phyloP scores from a whole-genome alignment of 2,888 invertebrate genomes.

The Leucoma salicis region DNA sequence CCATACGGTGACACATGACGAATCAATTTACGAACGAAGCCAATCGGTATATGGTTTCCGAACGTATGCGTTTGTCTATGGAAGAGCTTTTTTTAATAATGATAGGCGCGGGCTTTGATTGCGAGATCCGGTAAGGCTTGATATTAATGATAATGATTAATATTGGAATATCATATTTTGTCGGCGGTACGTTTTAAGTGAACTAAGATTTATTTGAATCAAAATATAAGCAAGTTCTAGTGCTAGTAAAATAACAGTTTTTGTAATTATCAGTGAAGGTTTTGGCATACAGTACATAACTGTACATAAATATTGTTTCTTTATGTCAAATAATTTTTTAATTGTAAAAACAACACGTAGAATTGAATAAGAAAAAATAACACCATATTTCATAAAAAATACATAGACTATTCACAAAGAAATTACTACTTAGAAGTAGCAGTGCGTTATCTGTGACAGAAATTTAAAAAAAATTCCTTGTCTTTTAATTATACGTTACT shows the following conservation, averaged over 20 bases:
- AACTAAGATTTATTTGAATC: slow-evolving; percentile 4
- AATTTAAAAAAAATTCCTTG: slow-evolving; percentile 49
- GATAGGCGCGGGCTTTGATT: slow-evolving; percentile 30
- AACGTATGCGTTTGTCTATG: slow-evolving; percentile 39
- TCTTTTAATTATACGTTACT: slow-evolving; percentile 52
- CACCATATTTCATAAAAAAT: slow-evolving; percentile 25
- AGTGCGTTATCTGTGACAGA: slow-evolving; percentile 50
- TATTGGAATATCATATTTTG: slow-evolving; percentile 17
- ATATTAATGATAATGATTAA: slow-evolving; percentile 18
- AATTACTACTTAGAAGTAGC: slow-evolving; percentile 46
- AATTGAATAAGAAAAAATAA: slow-evolving; percentile 4
- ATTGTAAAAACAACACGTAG: slow-evolving; percentile 1
- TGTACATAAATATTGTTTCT: too few relatives aligned
- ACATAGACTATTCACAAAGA: slow-evolving; percentile 35
- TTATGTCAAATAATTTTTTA: too few relatives aligned
- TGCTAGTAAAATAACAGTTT: slow-evolving; percentile 1
- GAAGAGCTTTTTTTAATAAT: slow-evolving; percentile 20
- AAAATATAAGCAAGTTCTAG: slow-evolving; percentile 1
- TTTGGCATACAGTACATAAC: too few relatives aligned
- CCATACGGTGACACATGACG: slow-evolving; percentile 76
- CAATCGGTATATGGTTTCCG: slow-evolving; percentile 42
- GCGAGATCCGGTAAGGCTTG: slow-evolving; percentile 14
- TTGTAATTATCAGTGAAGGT: not conserved
- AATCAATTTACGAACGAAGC: slow-evolving; percentile 71
- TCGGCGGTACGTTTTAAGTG: slow-evolving; percentile 10